Evolutionary conservation across 2,888 invertebrate genomes (phyloP), one percentile per base, ranked within the genome.

Genomic region (Achlya flavicornis): DNA sequence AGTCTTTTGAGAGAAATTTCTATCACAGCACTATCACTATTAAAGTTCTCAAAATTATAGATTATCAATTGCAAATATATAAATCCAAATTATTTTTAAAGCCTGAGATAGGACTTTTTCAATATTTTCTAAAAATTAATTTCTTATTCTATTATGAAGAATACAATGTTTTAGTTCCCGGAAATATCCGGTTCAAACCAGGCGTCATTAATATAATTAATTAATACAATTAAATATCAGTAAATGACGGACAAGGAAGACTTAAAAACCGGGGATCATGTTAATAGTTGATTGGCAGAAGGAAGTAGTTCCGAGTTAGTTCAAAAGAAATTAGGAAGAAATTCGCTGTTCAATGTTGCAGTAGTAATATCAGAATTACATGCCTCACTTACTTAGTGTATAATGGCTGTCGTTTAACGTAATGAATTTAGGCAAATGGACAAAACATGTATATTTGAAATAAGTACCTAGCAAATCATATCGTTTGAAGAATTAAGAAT

Each of bases 321-420:
- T 53, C 19, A 19, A 53, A 53, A 53, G 19, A 53, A 53, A 53
- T 48, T 53, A 53, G 53, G 53, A 53, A 53, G 53, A 53, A 53
- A 19, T 53, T 53, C 19, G 53, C 19, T 10, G 19, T 53, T 53
- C 19, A 53, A 19, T 53, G 16, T 53, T 19, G 53, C 53, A 53
- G 53, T 19, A 16, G 19, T 41, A 41, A n/a, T 7, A 19, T 3
- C n/a, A 53, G 3, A 19, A 53, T 19, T 53, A 53, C 19, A 19
- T 53, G 53, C 53, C 19, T 53, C 7, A 53, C 53, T 53, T 53
- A 19, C n/a, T 53, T 19, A 53, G 19, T 53, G 16, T 6, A 7
- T 48, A 48, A 48, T 48, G 11, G 48, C 19, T 19, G 53, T 53
- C 53, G 10, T 53, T 53, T 53, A 53, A n/a, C 10, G 3, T 19